These are phyloP conservation scores for Hippolais icterina DNA, from an alignment of 2,113 vertebrate genomes.

Conservation along the genomic window DNA sequence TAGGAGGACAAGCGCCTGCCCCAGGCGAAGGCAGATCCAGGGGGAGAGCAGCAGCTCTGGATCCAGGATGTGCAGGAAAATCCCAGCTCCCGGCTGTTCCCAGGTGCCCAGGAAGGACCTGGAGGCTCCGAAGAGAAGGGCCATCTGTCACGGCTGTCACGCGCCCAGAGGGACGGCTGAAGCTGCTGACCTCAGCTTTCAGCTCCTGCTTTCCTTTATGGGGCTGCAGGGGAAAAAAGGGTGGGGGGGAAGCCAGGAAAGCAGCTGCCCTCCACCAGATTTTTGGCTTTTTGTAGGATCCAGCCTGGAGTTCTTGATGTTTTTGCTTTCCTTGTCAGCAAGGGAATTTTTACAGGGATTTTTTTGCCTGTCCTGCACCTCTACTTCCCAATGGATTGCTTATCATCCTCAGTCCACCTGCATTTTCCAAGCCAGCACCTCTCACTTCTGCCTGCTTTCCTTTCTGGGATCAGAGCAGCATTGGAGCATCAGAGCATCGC, in stretches of 20 bases:
- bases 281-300: not conserved
- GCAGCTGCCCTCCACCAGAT: not conserved
- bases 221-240: rapidly evolving
- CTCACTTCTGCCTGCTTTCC: rapidly evolving
- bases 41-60: not conserved
- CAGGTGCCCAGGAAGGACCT: not conserved
- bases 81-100: not conserved
- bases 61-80: not conserved
- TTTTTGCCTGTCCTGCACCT: not conserved
- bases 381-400: rapidly evolving
- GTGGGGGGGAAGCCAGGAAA: rapidly evolving
- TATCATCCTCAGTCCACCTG: not conserved
- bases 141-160: not conserved
- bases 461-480: not conserved
- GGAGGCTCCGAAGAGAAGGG: not conserved
- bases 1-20: not conserved
- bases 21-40: not conserved
- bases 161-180: not conserved
- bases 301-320: not conserved
- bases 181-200: not conserved
- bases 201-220: not conserved
- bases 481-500: rapidly evolving
- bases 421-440: rapidly evolving
- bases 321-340: not conserved
- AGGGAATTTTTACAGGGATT: not conserved